Percentiles rank a stretch among this genome's conserved stretches.
Evolutionary conservation across 2,888 invertebrate species (phyloP).

Genomic region (Drepana falcataria): DNA sequence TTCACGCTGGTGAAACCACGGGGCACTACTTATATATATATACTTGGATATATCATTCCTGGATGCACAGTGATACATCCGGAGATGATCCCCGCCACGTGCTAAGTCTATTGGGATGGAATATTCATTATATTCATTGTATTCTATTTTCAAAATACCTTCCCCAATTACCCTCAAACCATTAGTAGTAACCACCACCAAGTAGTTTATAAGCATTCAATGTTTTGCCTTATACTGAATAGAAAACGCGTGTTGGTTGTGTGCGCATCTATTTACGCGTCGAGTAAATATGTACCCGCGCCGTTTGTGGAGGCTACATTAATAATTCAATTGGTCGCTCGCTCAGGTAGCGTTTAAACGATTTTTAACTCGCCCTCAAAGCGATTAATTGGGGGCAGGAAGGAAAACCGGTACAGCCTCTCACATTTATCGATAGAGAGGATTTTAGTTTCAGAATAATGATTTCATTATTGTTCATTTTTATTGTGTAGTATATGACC

Average conservation of each 20-base stretch:
- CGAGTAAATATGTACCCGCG: conserved; percentile 77
- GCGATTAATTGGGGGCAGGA: conserved; percentile 60
- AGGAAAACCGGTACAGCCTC: conserved; percentile 2
- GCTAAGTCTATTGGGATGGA: too few species aligned
- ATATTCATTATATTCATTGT: too few species aligned
- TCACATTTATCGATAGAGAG: background rate
- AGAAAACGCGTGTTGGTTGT: conserved; percentile 74
- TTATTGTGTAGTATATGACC: too few species aligned
- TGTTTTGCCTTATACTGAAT: conserved; percentile 36
- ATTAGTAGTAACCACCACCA: too few species aligned
- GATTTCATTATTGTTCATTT: background rate
- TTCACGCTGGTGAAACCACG: too few species aligned
- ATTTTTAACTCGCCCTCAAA: conserved; percentile 74
- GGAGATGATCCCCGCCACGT: too few species aligned
- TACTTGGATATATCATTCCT: too few species aligned
- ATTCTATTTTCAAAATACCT: too few species aligned
- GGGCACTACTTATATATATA: too few species aligned
- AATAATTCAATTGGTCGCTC: conserved; percentile 76
- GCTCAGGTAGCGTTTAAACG: conserved; percentile 74
- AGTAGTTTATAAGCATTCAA: conserved; percentile 9
- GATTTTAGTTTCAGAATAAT: background rate
- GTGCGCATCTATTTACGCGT: conserved; percentile 78
- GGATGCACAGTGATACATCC: too few species aligned
- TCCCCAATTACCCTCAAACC: too few species aligned
- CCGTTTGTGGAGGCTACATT: conserved; percentile 77